These are phyloP conservation scores for Nibea albiflora DNA, from an alignment of 2,113 vertebrate genomes.

Conservation along the genomic window DNA sequence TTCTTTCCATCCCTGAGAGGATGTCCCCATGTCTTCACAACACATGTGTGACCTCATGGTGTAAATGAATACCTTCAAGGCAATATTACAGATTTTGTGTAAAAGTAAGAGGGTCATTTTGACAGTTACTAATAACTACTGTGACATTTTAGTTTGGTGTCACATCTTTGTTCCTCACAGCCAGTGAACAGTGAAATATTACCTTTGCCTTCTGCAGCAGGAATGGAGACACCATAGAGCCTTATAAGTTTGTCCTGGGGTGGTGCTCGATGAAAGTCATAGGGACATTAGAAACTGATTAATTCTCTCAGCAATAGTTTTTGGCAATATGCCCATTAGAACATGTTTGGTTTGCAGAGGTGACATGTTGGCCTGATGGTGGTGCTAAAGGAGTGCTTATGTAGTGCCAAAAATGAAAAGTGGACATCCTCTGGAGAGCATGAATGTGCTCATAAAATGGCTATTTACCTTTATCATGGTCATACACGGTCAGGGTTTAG, in stretches of 20 bases:
- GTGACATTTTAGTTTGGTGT: not conserved
- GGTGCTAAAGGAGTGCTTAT: not conserved
- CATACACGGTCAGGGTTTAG: no score
- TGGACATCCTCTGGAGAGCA: no score
- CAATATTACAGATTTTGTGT: not conserved
- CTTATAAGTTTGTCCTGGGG: not conserved
- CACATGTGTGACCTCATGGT: not conserved
- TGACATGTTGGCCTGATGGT: not conserved
- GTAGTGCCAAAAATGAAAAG: no score
- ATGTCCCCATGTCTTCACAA: slow-evolving; percentile 26
- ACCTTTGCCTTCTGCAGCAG: not conserved
- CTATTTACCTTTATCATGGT: no score
- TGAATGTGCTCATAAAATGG: no score
- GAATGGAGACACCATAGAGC: not conserved
- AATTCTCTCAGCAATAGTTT: not conserved
- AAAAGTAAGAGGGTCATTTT: no score
- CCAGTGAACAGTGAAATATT: not conserved
- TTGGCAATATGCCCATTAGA: no score
- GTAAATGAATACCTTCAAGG: not conserved
- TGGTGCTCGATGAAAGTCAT: not conserved
- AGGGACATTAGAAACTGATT: not conserved
- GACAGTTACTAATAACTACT: no score
- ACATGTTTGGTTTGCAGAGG: not conserved
- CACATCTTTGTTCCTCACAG: slow-evolving; percentile 5
- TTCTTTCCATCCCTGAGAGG: not conserved